These are phyloP conservation scores for Ctenosaura bakeri DNA, from an alignment of 2,797 vertebrate species.

Conservation along the genomic window DNA sequence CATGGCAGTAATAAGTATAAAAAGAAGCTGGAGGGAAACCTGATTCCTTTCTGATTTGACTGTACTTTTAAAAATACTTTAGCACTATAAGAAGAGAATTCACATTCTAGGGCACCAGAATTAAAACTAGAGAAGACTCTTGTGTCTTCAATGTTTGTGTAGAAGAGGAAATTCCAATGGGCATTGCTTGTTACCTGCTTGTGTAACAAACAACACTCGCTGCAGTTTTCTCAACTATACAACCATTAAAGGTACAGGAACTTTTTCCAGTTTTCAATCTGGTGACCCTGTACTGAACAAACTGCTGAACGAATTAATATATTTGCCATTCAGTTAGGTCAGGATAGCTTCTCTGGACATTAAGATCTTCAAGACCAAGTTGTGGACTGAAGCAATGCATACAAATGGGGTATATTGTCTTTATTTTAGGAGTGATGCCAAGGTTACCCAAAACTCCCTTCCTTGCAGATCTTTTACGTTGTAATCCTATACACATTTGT, in stretches of 20 bases:
- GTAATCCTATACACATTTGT: background rate
- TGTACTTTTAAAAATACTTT: background rate
- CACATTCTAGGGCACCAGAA: background rate
- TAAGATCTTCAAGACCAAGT: background rate
- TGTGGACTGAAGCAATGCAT: background rate
- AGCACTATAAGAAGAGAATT: background rate
- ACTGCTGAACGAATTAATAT: background rate
- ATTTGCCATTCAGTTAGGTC: background rate
- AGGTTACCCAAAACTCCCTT: background rate
- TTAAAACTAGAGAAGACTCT: too few species aligned
- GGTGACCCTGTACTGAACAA: background rate
- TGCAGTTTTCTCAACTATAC: too few species aligned
- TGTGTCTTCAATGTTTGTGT: too few species aligned
- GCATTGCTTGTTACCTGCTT: too few species aligned
- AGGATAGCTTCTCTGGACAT: background rate
- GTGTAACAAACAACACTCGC: too few species aligned
- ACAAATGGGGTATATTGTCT: too few species aligned
- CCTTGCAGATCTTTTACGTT: background rate
- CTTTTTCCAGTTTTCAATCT: too few species aligned
- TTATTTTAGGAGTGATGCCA: background rate
- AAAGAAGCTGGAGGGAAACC: background rate
- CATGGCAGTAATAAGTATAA: too few species aligned
- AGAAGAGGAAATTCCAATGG: too few species aligned
- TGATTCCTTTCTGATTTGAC: background rate
- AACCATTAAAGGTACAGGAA: too few species aligned